These are phyloP conservation scores for Sporophila hypoxantha DNA, from an alignment of 2,113 vertebrate species.

Conservation along the genomic window DNA sequence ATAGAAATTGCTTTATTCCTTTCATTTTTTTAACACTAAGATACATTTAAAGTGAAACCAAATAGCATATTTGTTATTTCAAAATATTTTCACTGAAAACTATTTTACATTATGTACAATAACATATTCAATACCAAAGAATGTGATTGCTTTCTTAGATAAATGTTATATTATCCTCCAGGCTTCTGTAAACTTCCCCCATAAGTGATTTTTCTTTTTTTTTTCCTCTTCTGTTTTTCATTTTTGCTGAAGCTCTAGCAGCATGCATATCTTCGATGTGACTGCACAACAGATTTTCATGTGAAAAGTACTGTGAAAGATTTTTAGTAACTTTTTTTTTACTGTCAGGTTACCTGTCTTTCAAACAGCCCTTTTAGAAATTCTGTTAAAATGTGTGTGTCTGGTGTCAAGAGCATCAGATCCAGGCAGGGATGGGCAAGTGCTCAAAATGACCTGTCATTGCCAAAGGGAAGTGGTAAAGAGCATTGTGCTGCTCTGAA, in stretches of 20 bases:
- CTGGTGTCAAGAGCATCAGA: slow-evolving; percentile 24
- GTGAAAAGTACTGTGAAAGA: not conserved
- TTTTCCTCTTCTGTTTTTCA: not conserved
- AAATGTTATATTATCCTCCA: slow-evolving; percentile 3
- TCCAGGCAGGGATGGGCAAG: slow-evolving; percentile 21
- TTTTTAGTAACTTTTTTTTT: slow-evolving; percentile 30
- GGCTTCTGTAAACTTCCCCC: not conserved
- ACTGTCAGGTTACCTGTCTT: slow-evolving; percentile 24
- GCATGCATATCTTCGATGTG: not conserved
- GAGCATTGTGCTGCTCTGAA: not conserved
- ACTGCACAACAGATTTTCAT: not conserved
- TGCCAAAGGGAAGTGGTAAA: not conserved
- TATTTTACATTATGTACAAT: not conserved
- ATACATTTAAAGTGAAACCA: not conserved
- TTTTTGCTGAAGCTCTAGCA: not conserved
- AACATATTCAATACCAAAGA: not conserved
- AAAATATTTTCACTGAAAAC: slow-evolving; percentile 7
- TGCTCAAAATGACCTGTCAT: slow-evolving; percentile 29
- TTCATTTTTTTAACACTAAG: not conserved
- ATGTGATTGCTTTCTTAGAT: not conserved
- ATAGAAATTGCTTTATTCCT: slow-evolving; percentile 7
- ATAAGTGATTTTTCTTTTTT: not conserved
- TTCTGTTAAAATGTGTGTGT: slow-evolving; percentile 16
- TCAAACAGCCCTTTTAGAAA: slow-evolving; percentile 10
- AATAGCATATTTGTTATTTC: not conserved